Percentiles rank a stretch among this genome's conserved stretches.
These are phyloP conservation scores for Graptemys geographica DNA, from an alignment of 2,797 vertebrate species.

Conservation along the genomic window DNA sequence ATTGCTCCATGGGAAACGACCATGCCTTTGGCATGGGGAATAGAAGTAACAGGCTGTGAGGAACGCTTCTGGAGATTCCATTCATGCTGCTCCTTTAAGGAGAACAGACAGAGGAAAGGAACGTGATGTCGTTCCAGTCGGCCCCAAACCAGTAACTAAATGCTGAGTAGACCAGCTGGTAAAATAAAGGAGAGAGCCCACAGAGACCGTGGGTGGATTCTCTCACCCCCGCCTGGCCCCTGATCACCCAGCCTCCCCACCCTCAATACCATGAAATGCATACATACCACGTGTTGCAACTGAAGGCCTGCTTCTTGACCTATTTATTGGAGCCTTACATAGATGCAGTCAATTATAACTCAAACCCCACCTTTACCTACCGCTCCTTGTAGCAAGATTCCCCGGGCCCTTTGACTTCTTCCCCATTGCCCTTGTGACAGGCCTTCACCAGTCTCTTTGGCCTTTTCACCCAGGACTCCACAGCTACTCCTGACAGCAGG, in stretches of 20 bases:
- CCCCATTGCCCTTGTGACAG: background rate
- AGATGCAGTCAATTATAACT: background rate
- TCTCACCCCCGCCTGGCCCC: fast-evolving
- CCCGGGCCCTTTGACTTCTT: background rate
- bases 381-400: background rate
- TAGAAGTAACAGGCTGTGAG: background rate
- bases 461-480: background rate
- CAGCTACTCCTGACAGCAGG: background rate
- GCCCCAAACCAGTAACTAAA: background rate
- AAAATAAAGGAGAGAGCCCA: background rate
- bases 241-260: background rate
- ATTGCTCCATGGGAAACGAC: background rate
- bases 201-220: background rate
- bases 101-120: background rate
- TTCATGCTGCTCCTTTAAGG: background rate
- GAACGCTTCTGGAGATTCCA: background rate
- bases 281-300: background rate
- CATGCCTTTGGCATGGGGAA: background rate
- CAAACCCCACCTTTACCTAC: no score
- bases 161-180: background rate
- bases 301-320: background rate
- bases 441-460: no score
- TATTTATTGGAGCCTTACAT: background rate
- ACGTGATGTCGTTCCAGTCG: background rate
- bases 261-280: background rate